phyloP scores from a whole-genome alignment of 1,140 invertebrate genomes.

The Drosophila ogumai region DNA sequence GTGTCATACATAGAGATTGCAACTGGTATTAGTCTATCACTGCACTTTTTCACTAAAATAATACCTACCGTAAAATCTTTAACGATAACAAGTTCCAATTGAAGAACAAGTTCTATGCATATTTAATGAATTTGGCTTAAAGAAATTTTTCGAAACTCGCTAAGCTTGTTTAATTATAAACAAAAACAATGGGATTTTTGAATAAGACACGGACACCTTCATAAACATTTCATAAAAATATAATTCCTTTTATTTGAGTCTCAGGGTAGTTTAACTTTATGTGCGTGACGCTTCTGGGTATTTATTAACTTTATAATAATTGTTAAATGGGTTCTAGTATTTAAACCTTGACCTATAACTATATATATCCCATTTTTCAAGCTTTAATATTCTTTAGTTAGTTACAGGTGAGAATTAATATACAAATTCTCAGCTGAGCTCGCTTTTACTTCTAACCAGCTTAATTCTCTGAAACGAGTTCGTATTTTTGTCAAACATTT shows the following conservation, averaged over 20 bases:
- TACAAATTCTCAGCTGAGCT: background rate
- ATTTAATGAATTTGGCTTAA: slow-evolving; percentile 4
- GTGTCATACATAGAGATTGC: slow-evolving; percentile 16
- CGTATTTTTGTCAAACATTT: slow-evolving; percentile 8
- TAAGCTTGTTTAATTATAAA: slow-evolving; percentile 11
- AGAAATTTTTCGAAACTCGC: slow-evolving; percentile 2
- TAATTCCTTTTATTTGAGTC: background rate
- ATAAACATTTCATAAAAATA: slow-evolving; percentile 13
- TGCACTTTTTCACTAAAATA: slow-evolving; percentile 14
- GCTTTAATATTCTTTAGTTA: background rate
- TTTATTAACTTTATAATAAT: background rate
- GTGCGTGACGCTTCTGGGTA: slow-evolving; percentile 1
- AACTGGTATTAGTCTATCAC: slow-evolving; percentile 1
- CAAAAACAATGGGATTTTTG: slow-evolving; percentile 23
- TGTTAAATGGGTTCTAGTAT: background rate
- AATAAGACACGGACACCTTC: background rate
- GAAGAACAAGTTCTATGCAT: slow-evolving; percentile 16
- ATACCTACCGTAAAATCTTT: background rate
- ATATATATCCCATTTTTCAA: background rate
- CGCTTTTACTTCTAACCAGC: background rate
- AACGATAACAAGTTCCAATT: slow-evolving; percentile 24
- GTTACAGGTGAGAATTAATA: background rate
- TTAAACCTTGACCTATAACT: slow-evolving; percentile 5
- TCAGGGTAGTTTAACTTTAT: slow-evolving; percentile 2
- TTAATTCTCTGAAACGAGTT: slow-evolving; percentile 12